A percentile compares a stretch with the other conserved stretches of the same genome.
Evolutionary conservation across 2,113 vertebrate genomes (phyloP).

Genomic region (Riparia riparia): DNA sequence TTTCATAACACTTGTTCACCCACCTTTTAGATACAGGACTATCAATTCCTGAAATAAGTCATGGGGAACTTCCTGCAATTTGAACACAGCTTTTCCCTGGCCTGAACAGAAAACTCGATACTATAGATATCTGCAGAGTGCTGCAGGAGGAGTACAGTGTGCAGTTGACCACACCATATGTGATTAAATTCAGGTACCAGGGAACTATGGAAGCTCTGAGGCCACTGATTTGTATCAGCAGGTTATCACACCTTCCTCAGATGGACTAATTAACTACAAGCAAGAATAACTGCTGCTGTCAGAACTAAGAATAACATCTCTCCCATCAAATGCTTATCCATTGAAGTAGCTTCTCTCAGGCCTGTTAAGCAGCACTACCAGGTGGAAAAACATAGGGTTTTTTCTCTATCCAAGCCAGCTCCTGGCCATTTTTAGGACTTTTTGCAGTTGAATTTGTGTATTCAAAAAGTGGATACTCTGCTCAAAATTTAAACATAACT

Average conservation of each 20-base stretch:
- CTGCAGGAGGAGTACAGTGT: not conserved
- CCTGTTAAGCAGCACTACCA: not conserved
- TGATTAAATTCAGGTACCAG: not conserved
- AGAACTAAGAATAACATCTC: not conserved
- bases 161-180: not conserved
- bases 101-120: not conserved
- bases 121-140: not conserved
- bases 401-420: not conserved
- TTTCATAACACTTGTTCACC: not conserved
- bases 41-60: not conserved
- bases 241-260: not conserved
- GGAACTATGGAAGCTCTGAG: not conserved
- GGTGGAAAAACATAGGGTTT: not conserved
- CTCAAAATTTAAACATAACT: not conserved
- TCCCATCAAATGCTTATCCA: not conserved
- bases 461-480: not conserved
- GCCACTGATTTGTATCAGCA: not conserved
- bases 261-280: not conserved
- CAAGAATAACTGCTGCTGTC: not conserved
- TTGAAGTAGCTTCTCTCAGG: not conserved
- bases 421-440: not conserved
- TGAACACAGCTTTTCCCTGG: not conserved
- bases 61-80: not conserved
- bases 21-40: constrained; percentile 9
- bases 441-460: not conserved